Base-by-base conservation (phyloP, 1,140 invertebrate species). In the Thaumetopoea pityocampa region DNA sequence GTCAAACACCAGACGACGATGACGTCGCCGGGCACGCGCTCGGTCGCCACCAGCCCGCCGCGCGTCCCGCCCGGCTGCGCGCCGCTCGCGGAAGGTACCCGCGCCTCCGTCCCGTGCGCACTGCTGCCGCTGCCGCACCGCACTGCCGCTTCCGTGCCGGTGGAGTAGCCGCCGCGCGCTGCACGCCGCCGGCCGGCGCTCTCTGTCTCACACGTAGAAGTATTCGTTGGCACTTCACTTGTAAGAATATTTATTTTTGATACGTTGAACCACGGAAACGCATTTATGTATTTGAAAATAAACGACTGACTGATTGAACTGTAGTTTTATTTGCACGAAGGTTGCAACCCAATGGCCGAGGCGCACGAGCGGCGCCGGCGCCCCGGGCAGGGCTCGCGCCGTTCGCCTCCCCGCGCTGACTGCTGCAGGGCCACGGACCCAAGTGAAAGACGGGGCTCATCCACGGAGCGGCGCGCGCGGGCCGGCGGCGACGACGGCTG, bases 241-340 rank as follows among this genome's bases (percentile, higher is more conserved):
- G n/a, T n/a, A n/a, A n/a, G n/a, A n/a, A n/a, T n/a, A n/a, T n/a
- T n/a, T n/a, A n/a, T n/a, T n/a, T 61, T 62, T 45, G 36, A 40
- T 49, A 34, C 38, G 29, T 41, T 54, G 53, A 38, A 47, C 38
- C 36, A 38, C 35, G 32, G 18, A 40, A 41, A 5, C 27, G 35
- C 24, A 28, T 38, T 29, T 37, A 40, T 43, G 36, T 59, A 28
- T 40, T 40, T 20, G 7, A 20, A 28, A 71, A 67, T 65, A 69
- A 67, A 71, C 35, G 28, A 30, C 37, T 47, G 47, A 24, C 47
- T 45, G 58, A 60, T 30, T 53, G 51, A 44, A 36, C 15, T 15
- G 23, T 76, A 24, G 69, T 79, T 76, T 79, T 48, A 78, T 78
- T 79, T 62, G 60, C 58, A 35, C 51, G 9, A 74, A 74, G 70